Percentiles rank a stretch among this genome's conserved stretches.
phyloP scores from a whole-genome alignment of 2,113 vertebrate species.

The Ptychochromis oligacanthus region DNA sequence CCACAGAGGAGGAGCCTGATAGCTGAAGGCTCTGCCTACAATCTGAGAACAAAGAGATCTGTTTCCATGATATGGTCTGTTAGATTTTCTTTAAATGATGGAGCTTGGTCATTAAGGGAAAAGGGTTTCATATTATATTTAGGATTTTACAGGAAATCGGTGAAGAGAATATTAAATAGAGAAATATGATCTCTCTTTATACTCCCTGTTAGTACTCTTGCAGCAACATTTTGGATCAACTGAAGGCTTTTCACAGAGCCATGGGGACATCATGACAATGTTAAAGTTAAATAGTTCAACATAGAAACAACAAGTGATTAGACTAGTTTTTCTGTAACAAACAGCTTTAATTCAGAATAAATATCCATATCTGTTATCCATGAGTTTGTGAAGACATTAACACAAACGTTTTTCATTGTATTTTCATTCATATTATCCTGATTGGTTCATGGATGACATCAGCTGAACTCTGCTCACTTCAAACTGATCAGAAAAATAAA shows the following conservation, averaged over 20 bases:
- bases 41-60: neutral
- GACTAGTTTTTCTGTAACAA: neutral
- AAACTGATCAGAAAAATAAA: neutral
- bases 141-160: neutral
- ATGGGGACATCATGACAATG: neutral
- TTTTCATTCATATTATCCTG: neutral
- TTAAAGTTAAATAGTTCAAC: neutral
- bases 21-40: neutral
- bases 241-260: neutral
- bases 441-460: neutral
- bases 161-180: neutral
- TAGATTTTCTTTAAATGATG: neutral
- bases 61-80: neutral
- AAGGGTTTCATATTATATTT: neutral
- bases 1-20: fast-evolving
- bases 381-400: neutral
- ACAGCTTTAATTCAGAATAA: too few species aligned
- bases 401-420: neutral
- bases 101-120: neutral
- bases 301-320: neutral
- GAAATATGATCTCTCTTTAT: neutral
- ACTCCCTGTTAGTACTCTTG: neutral
- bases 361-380: fast-evolving
- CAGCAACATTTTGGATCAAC: too few species aligned
- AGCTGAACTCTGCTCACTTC: neutral